Base-by-base conservation (phyloP, 92 coral and sea anemone species). In the Zoanthus solanderi region DNA sequence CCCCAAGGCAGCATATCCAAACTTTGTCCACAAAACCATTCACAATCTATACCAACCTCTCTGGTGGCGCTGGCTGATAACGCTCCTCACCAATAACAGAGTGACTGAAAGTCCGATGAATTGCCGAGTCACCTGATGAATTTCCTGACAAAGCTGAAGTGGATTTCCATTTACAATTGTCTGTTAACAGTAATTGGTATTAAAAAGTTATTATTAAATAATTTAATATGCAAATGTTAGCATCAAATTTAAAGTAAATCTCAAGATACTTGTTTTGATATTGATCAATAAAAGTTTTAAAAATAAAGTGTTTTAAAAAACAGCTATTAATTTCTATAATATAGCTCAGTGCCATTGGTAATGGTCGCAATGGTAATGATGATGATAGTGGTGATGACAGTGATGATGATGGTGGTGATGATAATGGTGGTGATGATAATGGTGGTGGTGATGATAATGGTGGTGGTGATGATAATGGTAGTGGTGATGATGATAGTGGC, bases 51-150 rank as follows among this genome's bases (percentile, higher is more conserved):
- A 78, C 84, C 16, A 80, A 80, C 85, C 85, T 80, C 60, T 80
- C 72, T 16, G 85, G 85, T 6, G 85, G 28, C 23, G 61, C 18
- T 12, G 75, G 57, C 18, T 44, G 60, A 45, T 61, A 80, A 46
- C 60, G 73, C 69, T 63, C 85, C 12, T 54, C 85, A 63, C 56
- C 85, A 80, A 80, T 68, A 16, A 68, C 72, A 11, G 75, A 80
- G 17, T 80, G 85, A 60, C 85, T 80, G 75, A 46, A 29, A 42
- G 85, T 46, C 58, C 85, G 23, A 56, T 80, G 85, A 30, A 80
- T 30, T 31, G 14, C 6, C 6, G 85, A 61, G 63, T 61, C 72
- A 18, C 74, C 73, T 12, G 44, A 42, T 0, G 85, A 0, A 80
- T 18, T 63, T 18, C 54, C 74, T 10, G 85, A 42, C 53, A 80